A percentile compares a stretch with the other conserved stretches of the same genome.
Conservation (phyloP, 1,140 invertebrate genomes). For the Drosophila insularis region DNA sequence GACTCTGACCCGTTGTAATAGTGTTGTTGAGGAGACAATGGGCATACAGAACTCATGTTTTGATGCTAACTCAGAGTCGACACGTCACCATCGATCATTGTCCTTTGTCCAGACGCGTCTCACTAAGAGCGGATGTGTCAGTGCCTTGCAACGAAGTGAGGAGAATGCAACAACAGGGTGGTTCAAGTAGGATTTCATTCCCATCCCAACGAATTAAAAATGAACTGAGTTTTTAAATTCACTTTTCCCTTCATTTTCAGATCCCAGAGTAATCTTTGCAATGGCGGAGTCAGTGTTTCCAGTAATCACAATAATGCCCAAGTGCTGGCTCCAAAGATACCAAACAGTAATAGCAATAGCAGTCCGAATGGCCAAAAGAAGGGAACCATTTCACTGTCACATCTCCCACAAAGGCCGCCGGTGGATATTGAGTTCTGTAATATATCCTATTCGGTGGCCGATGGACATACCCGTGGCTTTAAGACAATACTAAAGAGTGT, state of each 20-base stretch:
- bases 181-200: conserved; percentile 47
- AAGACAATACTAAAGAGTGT: conserved; percentile 93
- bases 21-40: conserved; percentile 27
- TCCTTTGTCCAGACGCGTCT: conserved; percentile 67
- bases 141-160: conserved; percentile 44
- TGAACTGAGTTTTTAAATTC: background rate
- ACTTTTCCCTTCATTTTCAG: conserved; percentile 82
- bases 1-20: conserved; percentile 42
- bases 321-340: conserved; percentile 86
- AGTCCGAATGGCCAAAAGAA: conserved; percentile 85
- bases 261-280: conserved; percentile 88
- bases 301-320: conserved; percentile 73
- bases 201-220: background rate
- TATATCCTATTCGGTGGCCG: conserved; percentile 92
- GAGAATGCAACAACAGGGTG: conserved; percentile 34
- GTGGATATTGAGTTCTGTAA: conserved; percentile 94
- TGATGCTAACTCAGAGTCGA: conserved; percentile 8
- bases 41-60: conserved; percentile 54
- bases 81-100: conserved; percentile 44
- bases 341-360: conserved; percentile 84
- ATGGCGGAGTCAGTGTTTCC: conserved; percentile 84
- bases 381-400: conserved; percentile 86
- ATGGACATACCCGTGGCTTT: conserved; percentile 89
- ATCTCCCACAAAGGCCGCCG: conserved; percentile 91
- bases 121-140: conserved; percentile 72